Percentiles rank a stretch among this genome's conserved stretches.
These are phyloP conservation scores for Melanostoma scalare DNA, from an alignment of 2,888 invertebrate genomes.

Conservation along the genomic window DNA sequence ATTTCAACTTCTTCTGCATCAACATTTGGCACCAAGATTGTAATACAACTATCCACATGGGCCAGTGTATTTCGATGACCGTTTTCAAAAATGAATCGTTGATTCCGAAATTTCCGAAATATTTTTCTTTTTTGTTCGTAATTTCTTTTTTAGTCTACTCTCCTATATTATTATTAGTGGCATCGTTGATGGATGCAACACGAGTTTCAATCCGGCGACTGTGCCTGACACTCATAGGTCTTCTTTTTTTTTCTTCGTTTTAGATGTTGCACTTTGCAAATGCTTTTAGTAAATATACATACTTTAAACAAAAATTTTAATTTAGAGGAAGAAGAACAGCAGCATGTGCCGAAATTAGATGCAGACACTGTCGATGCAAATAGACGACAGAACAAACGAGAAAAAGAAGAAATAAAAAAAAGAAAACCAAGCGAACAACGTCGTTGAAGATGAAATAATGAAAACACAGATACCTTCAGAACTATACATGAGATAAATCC, in stretches of 20 bases:
- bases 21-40: background rate
- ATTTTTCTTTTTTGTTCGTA: slow-evolving; percentile 23
- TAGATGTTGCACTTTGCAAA: slow-evolving; percentile 61
- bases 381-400: slow-evolving; percentile 23
- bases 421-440: slow-evolving; percentile 11
- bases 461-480: slow-evolving; percentile 44
- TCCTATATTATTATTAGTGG: slow-evolving; percentile 62
- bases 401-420: background rate
- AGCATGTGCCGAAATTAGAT: slow-evolving; percentile 67
- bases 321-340: slow-evolving; percentile 60
- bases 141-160: background rate
- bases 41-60: slow-evolving; percentile 4
- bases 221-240: slow-evolving; percentile 66
- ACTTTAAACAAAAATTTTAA: slow-evolving; percentile 51
- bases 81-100: slow-evolving; percentile 34
- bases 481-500: slow-evolving; percentile 54
- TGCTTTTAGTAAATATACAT: slow-evolving; percentile 68
- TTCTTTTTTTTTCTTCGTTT: slow-evolving; percentile 16
- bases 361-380: slow-evolving; percentile 68
- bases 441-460: slow-evolving; percentile 40
- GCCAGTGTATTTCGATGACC: slow-evolving; percentile 26
- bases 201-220: slow-evolving; percentile 53
- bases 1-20: slow-evolving; percentile 1
- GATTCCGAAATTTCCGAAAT: slow-evolving; percentile 58
- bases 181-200: slow-evolving; percentile 66